Evolutionary conservation across 2,113 vertebrate species (phyloP), one percentile per base, ranked within the genome.

Genomic region (Cinclus mexicanus): DNA sequence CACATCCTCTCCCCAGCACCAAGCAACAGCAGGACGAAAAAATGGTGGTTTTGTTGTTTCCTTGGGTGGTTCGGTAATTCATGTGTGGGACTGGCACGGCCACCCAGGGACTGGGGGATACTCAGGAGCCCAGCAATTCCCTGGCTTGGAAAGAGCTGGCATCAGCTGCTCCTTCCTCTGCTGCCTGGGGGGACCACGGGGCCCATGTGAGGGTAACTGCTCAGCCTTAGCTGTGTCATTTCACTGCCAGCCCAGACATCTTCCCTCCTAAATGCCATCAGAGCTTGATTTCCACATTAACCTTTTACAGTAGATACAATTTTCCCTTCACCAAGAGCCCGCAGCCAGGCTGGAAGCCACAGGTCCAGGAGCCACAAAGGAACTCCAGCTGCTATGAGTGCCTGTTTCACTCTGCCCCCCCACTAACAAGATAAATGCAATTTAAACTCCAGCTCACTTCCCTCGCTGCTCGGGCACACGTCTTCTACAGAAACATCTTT

Each of bases 31-130:
- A 12, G 17, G 14, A 31, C 0, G 1, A 67, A 64, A 64, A 83
- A 49, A 5, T 0, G 1, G 7, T 15, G 13, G 0, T 33, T 83
- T 50, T 39, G 33, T 14, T 47, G 23, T 22, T 50, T 72, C 57
- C 23, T 59, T 25, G 59, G 8, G 49, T 64, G 39, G 29, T 47
- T 42, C 39, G 28, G n/a, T 76, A 3, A 0, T 18, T 72, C 22
- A 11, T 0, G 3, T 24, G 28, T 0, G 0, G 37, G 37, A 56
- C 0, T 1, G 61, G 15, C n/a, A 80, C 0, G 0, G 42, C 26
- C 79, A 68, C 44, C n/a, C 69, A 68, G 80, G 65, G 55, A 44
- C 53, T 0, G 1, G 28, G n/a, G 49, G 16, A 76, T 56, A 46
- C 47, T 4, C 25, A 42, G 41, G 35, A 89, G n/a, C 31, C 28